phyloP scores from a whole-genome alignment of 2,113 vertebrate species.

The Chaetorhynchus papuensis region DNA sequence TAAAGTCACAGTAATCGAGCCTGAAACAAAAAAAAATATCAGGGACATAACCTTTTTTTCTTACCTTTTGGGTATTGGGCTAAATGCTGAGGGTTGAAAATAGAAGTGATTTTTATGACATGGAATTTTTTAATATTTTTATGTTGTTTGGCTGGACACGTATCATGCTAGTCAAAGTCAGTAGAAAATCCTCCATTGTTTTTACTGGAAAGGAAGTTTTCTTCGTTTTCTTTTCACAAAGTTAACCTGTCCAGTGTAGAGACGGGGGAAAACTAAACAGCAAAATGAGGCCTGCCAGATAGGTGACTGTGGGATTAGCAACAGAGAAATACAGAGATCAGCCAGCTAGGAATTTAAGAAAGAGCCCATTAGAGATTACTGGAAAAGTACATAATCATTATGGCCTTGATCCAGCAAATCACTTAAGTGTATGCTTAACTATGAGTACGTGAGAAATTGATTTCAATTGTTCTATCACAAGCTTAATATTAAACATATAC shows the following conservation, averaged over 20 bases:
- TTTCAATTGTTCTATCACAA: constrained; percentile 33
- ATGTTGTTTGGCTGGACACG: not conserved
- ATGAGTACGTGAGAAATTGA: constrained; percentile 26
- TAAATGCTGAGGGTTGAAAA: not conserved
- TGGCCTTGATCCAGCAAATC: constrained; percentile 54
- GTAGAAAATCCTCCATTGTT: not conserved
- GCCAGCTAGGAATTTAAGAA: not conserved
- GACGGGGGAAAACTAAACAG: not conserved
- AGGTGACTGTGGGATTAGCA: not conserved
- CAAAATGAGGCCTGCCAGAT: not conserved
- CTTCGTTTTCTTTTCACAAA: not conserved
- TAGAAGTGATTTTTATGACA: not conserved
- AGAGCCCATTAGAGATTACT: constrained; percentile 20
- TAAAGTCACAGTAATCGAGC: not conserved
- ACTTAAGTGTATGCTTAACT: constrained; percentile 45
- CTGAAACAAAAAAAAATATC: not conserved
- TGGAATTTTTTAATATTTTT: not conserved
- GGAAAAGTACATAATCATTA: constrained; percentile 45
- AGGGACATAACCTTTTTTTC: not conserved
- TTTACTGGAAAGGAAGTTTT: not conserved
- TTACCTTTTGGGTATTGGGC: not conserved
- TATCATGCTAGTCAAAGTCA: not conserved
- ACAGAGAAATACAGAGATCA: not conserved
- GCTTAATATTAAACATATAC: not conserved
- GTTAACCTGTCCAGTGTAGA: not conserved